phyloP scores from a whole-genome alignment of 1,140 invertebrate species.

The Sinella curviseta region DNA sequence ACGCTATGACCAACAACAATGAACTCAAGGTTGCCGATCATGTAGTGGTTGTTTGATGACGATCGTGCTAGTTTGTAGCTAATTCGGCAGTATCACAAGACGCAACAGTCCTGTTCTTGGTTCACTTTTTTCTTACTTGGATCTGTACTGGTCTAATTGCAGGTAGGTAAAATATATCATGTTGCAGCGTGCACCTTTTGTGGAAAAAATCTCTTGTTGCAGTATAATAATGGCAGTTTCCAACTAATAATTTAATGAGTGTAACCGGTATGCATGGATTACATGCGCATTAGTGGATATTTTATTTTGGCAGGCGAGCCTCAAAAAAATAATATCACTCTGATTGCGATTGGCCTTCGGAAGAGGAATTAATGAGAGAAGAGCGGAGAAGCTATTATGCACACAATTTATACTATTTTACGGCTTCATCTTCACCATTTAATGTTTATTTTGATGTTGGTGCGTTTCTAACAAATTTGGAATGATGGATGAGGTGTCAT shows the following conservation, averaged over 20 bases:
- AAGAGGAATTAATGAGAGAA: not conserved
- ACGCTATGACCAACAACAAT: not conserved
- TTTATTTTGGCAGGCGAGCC: not conserved
- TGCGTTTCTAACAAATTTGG: not conserved
- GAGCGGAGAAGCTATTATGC: no score
- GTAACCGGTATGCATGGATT: no score
- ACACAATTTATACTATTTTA: no score
- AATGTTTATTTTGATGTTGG: not conserved
- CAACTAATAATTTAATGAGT: not conserved
- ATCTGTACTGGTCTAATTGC: no score
- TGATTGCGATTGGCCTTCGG: not conserved
- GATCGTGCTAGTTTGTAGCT: not conserved
- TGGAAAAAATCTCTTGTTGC: not conserved
- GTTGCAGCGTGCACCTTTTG: not conserved
- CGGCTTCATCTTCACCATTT: not conserved
- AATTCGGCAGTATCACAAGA: not conserved
- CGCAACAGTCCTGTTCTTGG: no score
- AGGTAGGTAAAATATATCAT: no score
- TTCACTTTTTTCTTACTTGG: no score
- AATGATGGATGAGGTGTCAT: not conserved
- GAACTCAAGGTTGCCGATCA: not conserved
- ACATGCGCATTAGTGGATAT: no score
- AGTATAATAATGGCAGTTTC: not conserved
- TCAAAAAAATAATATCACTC: not conserved
- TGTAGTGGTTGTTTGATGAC: not conserved